A percentile compares a stretch with the other conserved stretches of the same genome.
Conservation (phyloP, 2,113 vertebrate genomes). For the Silurus meridionalis region DNA sequence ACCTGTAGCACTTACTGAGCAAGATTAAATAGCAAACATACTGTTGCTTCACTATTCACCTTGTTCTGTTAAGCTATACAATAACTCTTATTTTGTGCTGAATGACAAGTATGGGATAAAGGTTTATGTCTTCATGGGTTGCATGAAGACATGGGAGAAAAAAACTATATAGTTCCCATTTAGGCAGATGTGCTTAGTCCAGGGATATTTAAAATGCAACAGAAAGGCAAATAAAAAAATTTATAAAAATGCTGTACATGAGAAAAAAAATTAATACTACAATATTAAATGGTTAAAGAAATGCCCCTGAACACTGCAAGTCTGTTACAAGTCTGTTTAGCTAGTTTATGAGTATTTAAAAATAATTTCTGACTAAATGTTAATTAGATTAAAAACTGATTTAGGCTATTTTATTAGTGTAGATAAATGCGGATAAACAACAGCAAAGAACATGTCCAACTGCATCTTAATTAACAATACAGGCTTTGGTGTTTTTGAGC, state of each 20-base stretch:
- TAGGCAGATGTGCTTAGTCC: not conserved
- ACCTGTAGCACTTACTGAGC: not conserved
- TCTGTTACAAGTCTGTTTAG: not conserved
- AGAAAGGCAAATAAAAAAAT: not conserved
- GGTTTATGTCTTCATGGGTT: conserved; percentile 17
- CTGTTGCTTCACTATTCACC: conserved; percentile 16
- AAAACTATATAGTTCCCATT: not conserved
- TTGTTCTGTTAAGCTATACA: conserved; percentile 21
- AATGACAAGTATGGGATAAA: conserved; percentile 2
- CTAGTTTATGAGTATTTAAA: not conserved
- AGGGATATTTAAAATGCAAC: not conserved
- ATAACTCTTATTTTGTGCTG: conserved; percentile 31
- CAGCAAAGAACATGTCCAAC: not conserved
- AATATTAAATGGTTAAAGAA: not conserved
- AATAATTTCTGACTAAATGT: not conserved
- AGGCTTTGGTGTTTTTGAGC: no score
- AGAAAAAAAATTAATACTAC: not conserved
- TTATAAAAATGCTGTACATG: not conserved
- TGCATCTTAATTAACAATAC: not conserved
- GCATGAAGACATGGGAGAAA: not conserved
- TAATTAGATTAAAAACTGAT: not conserved
- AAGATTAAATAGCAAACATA: conserved; percentile 29
- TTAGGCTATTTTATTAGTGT: not conserved
- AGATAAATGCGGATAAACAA: not conserved
- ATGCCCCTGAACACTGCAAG: not conserved